phyloP scores from a whole-genome alignment of 1,140 invertebrate species.

The Cydia amplana region DNA sequence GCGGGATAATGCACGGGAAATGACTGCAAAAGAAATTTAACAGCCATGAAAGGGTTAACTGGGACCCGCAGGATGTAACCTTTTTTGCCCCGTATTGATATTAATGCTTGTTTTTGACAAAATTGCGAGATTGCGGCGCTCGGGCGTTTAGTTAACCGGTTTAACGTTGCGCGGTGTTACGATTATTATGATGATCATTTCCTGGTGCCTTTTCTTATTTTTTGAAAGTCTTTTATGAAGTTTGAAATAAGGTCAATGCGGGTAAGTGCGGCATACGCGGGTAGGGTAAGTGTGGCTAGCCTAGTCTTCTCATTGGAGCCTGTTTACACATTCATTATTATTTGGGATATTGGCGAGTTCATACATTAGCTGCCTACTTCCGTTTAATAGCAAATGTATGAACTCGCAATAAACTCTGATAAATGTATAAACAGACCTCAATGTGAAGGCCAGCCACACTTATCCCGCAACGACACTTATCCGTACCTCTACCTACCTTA shows the following conservation, averaged over 20 bases:
- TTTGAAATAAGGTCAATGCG: background rate
- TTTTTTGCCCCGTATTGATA: conserved; percentile 77
- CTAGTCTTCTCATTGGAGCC: no score
- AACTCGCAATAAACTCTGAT: no score
- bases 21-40: conserved; percentile 79
- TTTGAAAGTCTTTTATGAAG: background rate
- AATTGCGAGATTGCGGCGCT: conserved; percentile 50
- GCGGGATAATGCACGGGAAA: conserved; percentile 78
- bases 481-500: no score
- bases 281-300: no score
- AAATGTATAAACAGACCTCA: no score
- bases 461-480: no score
- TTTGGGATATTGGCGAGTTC: no score
- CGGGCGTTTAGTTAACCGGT: background rate
- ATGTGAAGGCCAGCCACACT: no score
- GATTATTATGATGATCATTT: conserved; percentile 4
- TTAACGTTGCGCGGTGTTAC: background rate
- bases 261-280: no score
- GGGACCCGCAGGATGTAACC: conserved; percentile 70
- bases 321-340: no score
- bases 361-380: no score
- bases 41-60: conserved; percentile 76
- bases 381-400: no score
- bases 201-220: conserved; percentile 8
- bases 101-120: conserved; percentile 77